A percentile compares a stretch with the other conserved stretches of the same genome.
Conservation (phyloP, 2,888 invertebrate species). For the Drymonia ruficornis region DNA sequence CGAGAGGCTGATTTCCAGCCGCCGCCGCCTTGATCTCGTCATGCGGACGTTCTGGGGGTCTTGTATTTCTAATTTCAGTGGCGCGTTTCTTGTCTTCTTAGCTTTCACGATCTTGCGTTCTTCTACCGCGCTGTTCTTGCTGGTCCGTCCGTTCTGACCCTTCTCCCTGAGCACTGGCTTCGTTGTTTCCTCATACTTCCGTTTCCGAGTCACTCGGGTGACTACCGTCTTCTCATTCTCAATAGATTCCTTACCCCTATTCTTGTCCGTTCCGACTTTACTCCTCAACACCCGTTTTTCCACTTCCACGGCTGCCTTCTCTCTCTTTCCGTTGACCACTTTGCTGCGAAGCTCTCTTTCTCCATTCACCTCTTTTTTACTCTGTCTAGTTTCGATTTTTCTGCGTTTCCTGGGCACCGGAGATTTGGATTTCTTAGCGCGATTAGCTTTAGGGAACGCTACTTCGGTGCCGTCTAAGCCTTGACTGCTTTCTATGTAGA, state of each 20-base stretch:
- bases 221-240: conserved; percentile 69
- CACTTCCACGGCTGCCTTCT: conserved; percentile 20
- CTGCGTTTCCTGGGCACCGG: conserved; percentile 72
- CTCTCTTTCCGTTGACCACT: conserved; percentile 36
- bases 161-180: conserved; percentile 76
- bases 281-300: conserved; percentile 43
- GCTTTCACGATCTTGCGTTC: conserved; percentile 61
- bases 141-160: conserved; percentile 67
- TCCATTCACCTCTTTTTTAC: conserved; percentile 45
- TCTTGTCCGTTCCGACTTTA: conserved; percentile 46
- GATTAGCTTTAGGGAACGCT: conserved; percentile 63
- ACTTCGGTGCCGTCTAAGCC: conserved; percentile 68
- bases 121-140: conserved; percentile 42
- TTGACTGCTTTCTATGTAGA: conserved; percentile 73
- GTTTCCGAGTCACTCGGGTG: conserved; percentile 62
- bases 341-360: conserved; percentile 53
- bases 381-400: conserved; percentile 58
- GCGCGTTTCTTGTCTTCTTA: conserved; percentile 47
- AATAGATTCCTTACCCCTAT: conserved; percentile 71
- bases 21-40: conserved; percentile 67
- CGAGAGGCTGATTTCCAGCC: conserved; percentile 70
- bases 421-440: conserved; percentile 57
- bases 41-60: conserved; percentile 56
- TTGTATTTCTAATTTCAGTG: conserved; percentile 41
- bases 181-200: conserved; percentile 61